phyloP scores from a whole-genome alignment of 2,888 invertebrate species.

The Seladonia tumulorum region DNA sequence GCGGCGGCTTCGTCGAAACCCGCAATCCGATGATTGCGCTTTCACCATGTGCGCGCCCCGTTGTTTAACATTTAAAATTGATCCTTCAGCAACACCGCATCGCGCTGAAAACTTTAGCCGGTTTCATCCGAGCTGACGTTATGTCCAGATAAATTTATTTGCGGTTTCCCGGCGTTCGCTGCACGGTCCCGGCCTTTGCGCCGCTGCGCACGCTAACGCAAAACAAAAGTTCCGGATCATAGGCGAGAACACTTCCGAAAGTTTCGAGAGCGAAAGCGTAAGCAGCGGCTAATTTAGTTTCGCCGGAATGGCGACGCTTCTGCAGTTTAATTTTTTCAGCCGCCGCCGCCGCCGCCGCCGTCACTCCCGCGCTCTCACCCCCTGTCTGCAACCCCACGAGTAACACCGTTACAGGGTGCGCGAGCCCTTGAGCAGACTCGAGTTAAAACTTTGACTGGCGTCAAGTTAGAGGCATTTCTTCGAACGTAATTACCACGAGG shows the following conservation, averaged over 20 bases:
- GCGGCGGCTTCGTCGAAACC: not conserved
- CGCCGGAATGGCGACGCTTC: constrained; percentile 18
- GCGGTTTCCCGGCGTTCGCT: not conserved
- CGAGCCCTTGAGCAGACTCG: not conserved
- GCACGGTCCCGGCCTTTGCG: not conserved
- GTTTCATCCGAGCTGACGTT: not conserved
- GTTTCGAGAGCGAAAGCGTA: constrained; percentile 10
- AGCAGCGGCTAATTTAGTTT: constrained; percentile 40
- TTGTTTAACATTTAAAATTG: not conserved
- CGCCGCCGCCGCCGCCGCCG: not conserved
- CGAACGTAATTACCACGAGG: not conserved
- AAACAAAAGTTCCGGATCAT: constrained; percentile 5
- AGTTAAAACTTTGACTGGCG: not conserved
- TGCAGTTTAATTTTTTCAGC: constrained; percentile 33
- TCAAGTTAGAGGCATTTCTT: not conserved
- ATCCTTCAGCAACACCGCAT: not conserved
- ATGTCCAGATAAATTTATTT: not conserved
- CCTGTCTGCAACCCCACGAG: not conserved
- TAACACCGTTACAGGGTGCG: not conserved
- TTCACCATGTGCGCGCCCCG: not conserved
- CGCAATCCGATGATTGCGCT: not conserved
- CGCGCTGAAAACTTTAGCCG: not conserved
- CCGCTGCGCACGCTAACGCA: not conserved
- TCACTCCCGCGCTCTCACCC: not conserved
- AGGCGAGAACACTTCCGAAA: constrained; percentile 15